Percentiles rank a stretch among this genome's conserved stretches.
Conservation (phyloP, 2,888 invertebrate species). For the Nomada flava region DNA sequence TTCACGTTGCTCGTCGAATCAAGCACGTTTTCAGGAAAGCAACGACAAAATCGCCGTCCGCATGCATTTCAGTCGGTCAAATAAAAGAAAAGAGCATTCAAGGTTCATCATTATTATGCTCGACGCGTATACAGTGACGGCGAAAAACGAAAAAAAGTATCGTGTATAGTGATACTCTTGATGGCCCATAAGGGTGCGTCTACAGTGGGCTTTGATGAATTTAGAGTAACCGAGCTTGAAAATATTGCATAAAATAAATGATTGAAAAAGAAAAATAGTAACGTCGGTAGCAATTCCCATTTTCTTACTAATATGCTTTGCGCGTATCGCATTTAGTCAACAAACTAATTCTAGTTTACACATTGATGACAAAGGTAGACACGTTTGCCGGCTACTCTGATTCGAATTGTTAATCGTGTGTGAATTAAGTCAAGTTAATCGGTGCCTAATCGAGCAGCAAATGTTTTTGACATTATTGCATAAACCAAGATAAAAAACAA, state of each 20-base stretch:
- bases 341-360: background rate
- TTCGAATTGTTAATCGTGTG: background rate
- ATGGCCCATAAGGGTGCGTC: background rate
- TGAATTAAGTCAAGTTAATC: background rate
- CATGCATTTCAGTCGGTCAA: background rate
- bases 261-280: too few relatives aligned
- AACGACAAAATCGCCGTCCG: constrained; percentile 4
- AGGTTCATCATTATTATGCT: constrained; percentile 2
- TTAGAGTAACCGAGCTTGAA: background rate
- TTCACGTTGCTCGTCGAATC: background rate
- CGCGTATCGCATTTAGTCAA: constrained; percentile 14
- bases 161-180: background rate
- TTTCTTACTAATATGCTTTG: too few relatives aligned
- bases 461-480: background rate
- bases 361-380: background rate
- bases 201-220: background rate
- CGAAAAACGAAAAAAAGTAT: background rate
- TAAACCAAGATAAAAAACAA: background rate
- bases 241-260: background rate
- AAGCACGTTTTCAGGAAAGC: constrained; percentile 12
- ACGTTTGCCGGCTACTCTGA: background rate
- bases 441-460: background rate
- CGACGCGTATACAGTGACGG: background rate
- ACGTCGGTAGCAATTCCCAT: too few relatives aligned
- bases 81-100: background rate